Evolutionary conservation across 2,797 vertebrate genomes (phyloP).

Genomic region (Menidia menidia): DNA sequence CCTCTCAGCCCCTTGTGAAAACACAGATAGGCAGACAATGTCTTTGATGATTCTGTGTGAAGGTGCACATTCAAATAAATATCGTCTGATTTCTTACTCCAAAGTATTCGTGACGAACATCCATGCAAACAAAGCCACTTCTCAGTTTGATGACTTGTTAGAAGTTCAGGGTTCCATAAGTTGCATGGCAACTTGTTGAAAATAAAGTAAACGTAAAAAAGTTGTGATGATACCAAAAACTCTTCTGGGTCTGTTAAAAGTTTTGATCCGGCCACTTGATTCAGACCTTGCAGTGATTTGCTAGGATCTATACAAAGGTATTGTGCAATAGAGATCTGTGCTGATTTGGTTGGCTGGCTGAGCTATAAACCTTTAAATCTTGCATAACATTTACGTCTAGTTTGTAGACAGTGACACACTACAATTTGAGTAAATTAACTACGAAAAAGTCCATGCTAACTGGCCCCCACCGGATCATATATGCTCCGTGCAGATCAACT

Average conservation of each 20-base stretch:
- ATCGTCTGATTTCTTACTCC: not conserved
- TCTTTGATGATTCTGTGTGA: not conserved
- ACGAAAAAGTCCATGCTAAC: not conserved
- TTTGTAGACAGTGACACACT: slow-evolving; percentile 14
- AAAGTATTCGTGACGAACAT: not conserved
- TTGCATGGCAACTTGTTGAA: not conserved
- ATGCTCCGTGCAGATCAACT: slow-evolving; percentile 10
- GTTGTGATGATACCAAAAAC: slow-evolving; percentile 2
- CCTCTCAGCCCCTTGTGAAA: not conserved
- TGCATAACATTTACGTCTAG: slow-evolving; percentile 18
- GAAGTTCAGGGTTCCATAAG: not conserved
- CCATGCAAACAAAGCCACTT: not conserved
- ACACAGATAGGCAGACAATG: not conserved
- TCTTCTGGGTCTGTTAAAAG: not conserved
- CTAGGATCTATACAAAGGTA: not conserved
- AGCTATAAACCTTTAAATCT: slow-evolving; percentile 24
- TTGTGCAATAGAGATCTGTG: slow-evolving; percentile 25
- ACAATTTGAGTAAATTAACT: slow-evolving; percentile 25
- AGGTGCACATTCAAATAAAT: not conserved
- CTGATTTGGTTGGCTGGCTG: not conserved
- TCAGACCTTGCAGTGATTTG: slow-evolving; percentile 6
- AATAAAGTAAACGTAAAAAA: not conserved
- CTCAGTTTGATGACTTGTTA: not conserved
- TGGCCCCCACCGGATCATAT: slow-evolving; percentile 15
- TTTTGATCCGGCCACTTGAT: slow-evolving; percentile 24